Evolutionary conservation across 2,888 invertebrate species (phyloP).

Genomic region (Drosophila kambysellisi): DNA sequence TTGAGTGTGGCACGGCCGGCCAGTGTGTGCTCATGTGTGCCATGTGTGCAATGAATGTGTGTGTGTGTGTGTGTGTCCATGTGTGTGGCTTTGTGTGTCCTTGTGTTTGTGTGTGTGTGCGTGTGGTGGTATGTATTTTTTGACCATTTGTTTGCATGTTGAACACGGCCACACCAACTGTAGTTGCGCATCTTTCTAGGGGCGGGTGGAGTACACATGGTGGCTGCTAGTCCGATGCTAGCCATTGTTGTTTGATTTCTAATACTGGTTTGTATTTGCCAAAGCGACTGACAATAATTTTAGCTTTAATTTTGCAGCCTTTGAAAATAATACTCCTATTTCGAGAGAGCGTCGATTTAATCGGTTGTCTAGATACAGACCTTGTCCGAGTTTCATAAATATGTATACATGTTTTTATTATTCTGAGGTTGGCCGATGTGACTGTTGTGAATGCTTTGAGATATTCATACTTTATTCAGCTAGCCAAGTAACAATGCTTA

Average conservation of each 20-base stretch:
- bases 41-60: conserved; percentile 36
- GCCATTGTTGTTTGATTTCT: conserved; percentile 75
- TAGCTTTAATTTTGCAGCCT: conserved; percentile 37
- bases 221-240: conserved; percentile 13
- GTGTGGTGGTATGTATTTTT: conserved; percentile 54
- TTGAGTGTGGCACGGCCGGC: conserved; percentile 54
- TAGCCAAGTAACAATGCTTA: conserved; percentile 5
- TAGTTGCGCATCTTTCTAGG: conserved; percentile 3
- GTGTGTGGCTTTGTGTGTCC: neutral
- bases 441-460: conserved; percentile 22
- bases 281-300: conserved; percentile 57
- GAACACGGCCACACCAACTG: conserved; percentile 69
- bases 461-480: conserved; percentile 4
- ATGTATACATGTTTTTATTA: conserved; percentile 47
- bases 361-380: conserved; percentile 7
- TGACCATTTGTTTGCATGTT: conserved; percentile 76
- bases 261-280: conserved; percentile 60
- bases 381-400: conserved; percentile 36
- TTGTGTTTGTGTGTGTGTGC: conserved; percentile 17
- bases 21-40: conserved; percentile 38
- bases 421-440: conserved; percentile 41
- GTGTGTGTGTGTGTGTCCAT: conserved; percentile 11
- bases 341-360: neutral
- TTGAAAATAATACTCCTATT: neutral
- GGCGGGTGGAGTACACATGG: conserved; percentile 18